Evolutionary conservation across 1,140 invertebrate genomes (phyloP).

Genomic region (Saccostrea glomerata): DNA sequence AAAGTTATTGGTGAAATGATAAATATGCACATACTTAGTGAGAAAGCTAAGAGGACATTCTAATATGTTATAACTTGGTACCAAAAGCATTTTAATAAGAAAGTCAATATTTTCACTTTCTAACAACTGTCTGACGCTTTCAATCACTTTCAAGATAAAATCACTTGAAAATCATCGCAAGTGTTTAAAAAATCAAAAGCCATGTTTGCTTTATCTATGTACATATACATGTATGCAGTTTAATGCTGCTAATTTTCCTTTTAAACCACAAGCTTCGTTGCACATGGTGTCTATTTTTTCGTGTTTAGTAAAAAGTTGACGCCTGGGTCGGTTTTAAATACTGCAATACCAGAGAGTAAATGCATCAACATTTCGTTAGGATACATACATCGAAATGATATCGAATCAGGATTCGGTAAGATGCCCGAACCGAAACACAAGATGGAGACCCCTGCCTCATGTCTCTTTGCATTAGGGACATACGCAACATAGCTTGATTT

Average conservation of each 20-base stretch:
- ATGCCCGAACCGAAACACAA: too few relatives aligned
- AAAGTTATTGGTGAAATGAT: too few relatives aligned
- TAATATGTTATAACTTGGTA: background rate
- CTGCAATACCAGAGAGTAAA: too few relatives aligned
- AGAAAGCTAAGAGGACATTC: background rate
- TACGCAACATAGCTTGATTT: too few relatives aligned
- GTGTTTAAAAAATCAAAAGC: background rate
- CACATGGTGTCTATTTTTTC: background rate
- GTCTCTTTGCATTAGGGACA: too few relatives aligned
- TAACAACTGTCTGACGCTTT: background rate
- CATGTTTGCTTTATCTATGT: background rate
- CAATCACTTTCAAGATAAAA: slow-evolving; percentile 9
- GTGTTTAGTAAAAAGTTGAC: background rate
- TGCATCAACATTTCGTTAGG: background rate
- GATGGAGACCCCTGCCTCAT: too few relatives aligned
- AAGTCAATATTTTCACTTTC: background rate
- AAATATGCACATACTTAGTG: background rate
- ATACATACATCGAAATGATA: background rate
- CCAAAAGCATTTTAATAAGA: slow-evolving; percentile 6
- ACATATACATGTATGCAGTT: background rate
- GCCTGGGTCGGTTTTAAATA: too few relatives aligned
- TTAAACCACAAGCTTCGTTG: background rate
- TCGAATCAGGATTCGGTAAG: background rate
- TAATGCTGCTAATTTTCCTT: background rate
- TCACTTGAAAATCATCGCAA: background rate